phyloP scores from a whole-genome alignment of 2,113 vertebrate genomes.

The Sceloporus undulatus region DNA sequence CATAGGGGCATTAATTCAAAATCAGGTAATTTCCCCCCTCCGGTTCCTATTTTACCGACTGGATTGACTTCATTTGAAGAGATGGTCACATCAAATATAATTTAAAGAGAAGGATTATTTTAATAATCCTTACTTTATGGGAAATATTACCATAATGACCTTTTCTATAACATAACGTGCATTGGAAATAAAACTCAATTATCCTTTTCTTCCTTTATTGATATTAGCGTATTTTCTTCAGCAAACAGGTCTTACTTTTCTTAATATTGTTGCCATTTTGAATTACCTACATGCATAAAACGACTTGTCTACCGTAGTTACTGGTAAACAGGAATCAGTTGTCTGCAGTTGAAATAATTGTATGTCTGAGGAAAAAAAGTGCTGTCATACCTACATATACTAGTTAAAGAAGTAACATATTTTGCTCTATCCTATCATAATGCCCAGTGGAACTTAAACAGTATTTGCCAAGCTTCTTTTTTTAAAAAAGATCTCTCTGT shows the following conservation, averaged over 20 bases:
- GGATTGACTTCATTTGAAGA: background rate
- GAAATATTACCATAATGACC: too few species aligned
- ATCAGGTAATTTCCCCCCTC: background rate
- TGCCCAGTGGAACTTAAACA: background rate
- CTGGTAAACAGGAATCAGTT: background rate
- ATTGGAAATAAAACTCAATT: background rate
- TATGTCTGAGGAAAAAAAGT: conserved; percentile 5
- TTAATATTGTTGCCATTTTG: background rate
- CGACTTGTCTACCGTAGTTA: background rate
- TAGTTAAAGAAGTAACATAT: background rate
- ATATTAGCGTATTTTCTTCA: background rate
- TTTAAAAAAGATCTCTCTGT: background rate
- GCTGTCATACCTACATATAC: background rate
- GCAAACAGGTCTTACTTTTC: background rate
- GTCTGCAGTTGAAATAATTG: background rate
- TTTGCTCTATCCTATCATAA: background rate
- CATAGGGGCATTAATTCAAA: background rate
- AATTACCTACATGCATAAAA: background rate
- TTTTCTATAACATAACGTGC: background rate
- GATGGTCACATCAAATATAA: too few species aligned
- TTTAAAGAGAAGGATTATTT: too few species aligned
- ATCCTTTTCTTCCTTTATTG: background rate
- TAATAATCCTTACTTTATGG: too few species aligned
- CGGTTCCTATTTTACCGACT: too few species aligned
- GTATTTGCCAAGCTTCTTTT: background rate